Base-by-base conservation (phyloP, 2,797 vertebrate species). In the Perodicticus potto region DNA sequence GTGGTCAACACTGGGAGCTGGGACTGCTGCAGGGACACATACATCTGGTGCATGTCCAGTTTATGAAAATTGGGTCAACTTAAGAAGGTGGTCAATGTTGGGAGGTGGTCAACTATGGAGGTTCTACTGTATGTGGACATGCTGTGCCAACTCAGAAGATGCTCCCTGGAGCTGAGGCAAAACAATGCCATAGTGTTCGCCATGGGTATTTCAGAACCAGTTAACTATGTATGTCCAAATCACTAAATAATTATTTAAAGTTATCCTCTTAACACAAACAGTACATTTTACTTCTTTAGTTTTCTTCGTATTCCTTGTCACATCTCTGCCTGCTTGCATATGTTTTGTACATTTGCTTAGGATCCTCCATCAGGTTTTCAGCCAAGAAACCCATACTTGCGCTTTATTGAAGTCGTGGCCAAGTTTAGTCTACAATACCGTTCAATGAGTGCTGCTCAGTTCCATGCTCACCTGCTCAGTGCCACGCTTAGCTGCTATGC, bases 241-340 rank as follows among this genome's bases (percentile, higher is more conserved):
- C 43, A 67, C 34, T 85, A 72, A 89, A 88, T 77, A 86, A 77
- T 72, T 77, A 23, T 89, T 92, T 80, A 65, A 34, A 49, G 12
- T 74, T 91, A 45, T 70, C 43, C 7, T 73, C 20, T 72, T 85
- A 78, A 32, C 22, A 53, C 63, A 8, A 84, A n/a, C 19, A 91
- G 89, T 78, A 45, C 9, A 19, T 76, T 86, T 95, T 53, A 74
- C 40, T 72, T 78, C 27, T 32, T 85, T 4, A 5, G 53, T 72
- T 77, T 94, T 22, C 57, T 45, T 86, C 65, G 61, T 29, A 45
- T 53, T 86, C 70, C 89, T 61, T 73, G 19, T 86, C 32, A 16
- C 37, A 40, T 40, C 4, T 55, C 5, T 94, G 87, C 87, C 67
- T 96, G 12, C 57, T 85, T 94, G 37, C 61, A 49, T 57, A 34